Evolutionary conservation across 2,888 invertebrate species (phyloP).

Genomic region (Diabrotica balteata): DNA sequence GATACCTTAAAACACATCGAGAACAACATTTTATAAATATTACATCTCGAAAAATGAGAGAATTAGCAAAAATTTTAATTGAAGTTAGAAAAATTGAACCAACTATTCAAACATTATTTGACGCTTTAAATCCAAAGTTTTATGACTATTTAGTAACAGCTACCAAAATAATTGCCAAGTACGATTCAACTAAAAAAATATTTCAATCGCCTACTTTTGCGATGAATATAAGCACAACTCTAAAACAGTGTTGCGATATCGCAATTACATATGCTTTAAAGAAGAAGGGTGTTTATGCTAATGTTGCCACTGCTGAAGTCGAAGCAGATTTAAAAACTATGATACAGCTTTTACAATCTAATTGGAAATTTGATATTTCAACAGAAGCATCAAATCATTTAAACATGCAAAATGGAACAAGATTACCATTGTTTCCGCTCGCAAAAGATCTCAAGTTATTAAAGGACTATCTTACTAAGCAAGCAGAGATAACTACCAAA

Average conservation of each 20-base stretch:
- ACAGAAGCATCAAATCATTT: background rate
- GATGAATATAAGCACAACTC: constrained; percentile 21
- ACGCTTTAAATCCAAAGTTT: constrained; percentile 4
- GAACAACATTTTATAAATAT: background rate
- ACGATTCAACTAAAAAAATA: constrained; percentile 19
- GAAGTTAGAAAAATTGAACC: constrained; percentile 25
- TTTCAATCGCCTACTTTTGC: constrained; percentile 28
- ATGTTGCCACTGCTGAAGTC: background rate
- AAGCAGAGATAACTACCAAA: background rate
- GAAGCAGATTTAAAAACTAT: constrained; percentile 36
- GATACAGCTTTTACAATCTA: constrained; percentile 29
- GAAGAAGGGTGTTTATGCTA: too few species aligned
- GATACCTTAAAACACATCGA: constrained; percentile 1
- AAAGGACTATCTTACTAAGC: background rate
- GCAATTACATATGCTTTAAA: constrained; percentile 2
- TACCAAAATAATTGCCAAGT: constrained; percentile 28
- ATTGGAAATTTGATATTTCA: constrained; percentile 38
- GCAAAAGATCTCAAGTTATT: background rate
- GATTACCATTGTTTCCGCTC: background rate
- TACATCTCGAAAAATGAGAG: constrained; percentile 14
- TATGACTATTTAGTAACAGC: constrained; percentile 18
- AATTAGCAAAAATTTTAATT: constrained; percentile 28
- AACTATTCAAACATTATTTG: background rate
- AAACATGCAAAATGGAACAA: background rate
- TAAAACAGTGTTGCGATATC: constrained; percentile 31